A percentile compares a stretch with the other conserved stretches of the same genome.
phyloP scores from a whole-genome alignment of 2,888 invertebrate species.

The Dugesia japonica region DNA sequence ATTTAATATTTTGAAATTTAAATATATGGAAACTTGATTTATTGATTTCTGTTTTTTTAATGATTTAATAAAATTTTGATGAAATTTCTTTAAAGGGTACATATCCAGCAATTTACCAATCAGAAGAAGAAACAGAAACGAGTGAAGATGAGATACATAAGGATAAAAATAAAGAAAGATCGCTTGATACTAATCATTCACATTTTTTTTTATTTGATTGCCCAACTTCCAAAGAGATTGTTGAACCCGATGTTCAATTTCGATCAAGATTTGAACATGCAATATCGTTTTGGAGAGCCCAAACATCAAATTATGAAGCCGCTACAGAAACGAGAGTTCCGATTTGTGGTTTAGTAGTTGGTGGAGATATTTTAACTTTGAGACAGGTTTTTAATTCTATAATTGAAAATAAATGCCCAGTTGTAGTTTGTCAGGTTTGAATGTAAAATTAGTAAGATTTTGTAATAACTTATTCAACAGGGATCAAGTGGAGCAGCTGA shows the following conservation, averaged over 20 bases:
- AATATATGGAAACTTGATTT: no score
- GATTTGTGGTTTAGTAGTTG: conserved; percentile 34
- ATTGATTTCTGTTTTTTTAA: no score
- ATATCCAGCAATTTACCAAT: conserved; percentile 40
- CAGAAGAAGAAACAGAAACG: conserved; percentile 36
- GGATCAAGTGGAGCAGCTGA: conserved; percentile 47
- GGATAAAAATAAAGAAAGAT: conserved; percentile 26
- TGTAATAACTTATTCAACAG: no score
- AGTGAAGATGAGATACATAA: conserved; percentile 35
- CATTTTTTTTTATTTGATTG: conserved; percentile 45
- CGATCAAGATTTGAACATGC: conserved; percentile 42
- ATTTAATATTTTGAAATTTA: no score
- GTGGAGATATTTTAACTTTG: conserved; percentile 34
- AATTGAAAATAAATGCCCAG: conserved; percentile 34
- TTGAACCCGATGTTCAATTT: conserved; percentile 36
- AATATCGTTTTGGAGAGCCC: conserved; percentile 37
- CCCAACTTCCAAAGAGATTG: conserved; percentile 24
- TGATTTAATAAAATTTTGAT: not conserved
- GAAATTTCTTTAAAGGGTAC: not conserved
- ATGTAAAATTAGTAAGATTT: no score
- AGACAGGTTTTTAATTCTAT: conserved; percentile 33
- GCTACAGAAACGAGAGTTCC: conserved; percentile 30
- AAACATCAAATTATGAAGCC: not conserved
- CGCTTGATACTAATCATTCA: conserved; percentile 47
- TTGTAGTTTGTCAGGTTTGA: conserved; percentile 32